phyloP scores from a whole-genome alignment of 2,797 vertebrate genomes.

The Squalus acanthias region DNA sequence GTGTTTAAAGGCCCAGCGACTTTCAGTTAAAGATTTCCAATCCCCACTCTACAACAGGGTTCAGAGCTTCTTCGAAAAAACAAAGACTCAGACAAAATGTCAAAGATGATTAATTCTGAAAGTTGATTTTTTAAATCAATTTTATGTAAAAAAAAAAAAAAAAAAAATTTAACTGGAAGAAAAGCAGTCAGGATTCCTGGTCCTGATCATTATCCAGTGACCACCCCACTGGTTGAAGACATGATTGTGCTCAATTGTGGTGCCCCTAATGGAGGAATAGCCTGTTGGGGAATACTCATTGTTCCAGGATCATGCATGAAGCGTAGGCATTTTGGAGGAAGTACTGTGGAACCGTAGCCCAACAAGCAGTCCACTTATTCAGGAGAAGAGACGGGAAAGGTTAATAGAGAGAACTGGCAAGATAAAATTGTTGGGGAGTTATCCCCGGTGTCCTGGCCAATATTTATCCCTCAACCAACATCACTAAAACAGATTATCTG shows the following conservation, averaged over 20 bases:
- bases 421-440: too few species aligned
- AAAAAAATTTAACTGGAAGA: neutral
- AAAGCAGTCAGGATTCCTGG: neutral
- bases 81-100: neutral
- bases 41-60: neutral
- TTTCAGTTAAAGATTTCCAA: neutral
- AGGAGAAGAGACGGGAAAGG: neutral
- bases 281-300: neutral
- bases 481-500: too few species aligned
- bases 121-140: neutral
- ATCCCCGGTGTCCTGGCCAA: too few species aligned
- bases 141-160: too few species aligned
- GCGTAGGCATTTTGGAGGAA: too few species aligned
- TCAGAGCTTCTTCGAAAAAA: neutral
- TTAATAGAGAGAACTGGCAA: neutral
- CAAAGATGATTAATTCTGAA: conserved; percentile 10
- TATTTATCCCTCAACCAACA: too few species aligned
- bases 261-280: neutral
- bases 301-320: too few species aligned
- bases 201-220: neutral
- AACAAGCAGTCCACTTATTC: neutral
- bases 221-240: neutral
- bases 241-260: neutral
- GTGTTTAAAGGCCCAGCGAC: neutral
- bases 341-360: too few species aligned